Conservation (phyloP, 2,113 vertebrate species). For the Sorex araneus region DNA sequence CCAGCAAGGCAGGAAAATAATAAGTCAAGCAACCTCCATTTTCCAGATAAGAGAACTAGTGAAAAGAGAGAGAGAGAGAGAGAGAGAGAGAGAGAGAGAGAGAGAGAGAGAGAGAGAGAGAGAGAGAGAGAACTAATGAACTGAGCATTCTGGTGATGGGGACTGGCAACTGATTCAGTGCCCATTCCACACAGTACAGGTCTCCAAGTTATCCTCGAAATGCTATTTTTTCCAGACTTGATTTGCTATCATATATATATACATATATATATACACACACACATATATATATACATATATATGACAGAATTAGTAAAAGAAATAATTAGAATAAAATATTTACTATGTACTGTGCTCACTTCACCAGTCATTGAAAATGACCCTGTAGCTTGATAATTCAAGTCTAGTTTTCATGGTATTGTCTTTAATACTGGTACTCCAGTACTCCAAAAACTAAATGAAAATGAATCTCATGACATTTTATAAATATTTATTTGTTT, state of each 20-base stretch:
- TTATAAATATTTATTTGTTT: conserved; percentile 36
- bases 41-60: background rate
- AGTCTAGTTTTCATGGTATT: background rate
- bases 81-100: too few species aligned
- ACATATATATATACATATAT: background rate
- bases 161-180: background rate
- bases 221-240: background rate
- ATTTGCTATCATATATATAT: background rate
- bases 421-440: background rate
- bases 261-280: too few species aligned
- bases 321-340: background rate
- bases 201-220: background rate
- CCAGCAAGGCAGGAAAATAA: background rate
- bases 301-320: background rate
- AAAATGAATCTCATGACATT: background rate
- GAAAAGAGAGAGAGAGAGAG: too few species aligned
- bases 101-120: too few species aligned
- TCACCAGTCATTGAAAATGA: background rate
- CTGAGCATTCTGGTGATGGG: background rate
- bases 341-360: background rate
- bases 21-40: background rate
- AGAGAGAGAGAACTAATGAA: background rate
- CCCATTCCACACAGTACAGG: background rate
- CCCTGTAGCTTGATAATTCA: background rate
- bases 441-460: background rate